These are phyloP conservation scores for Meriones unguiculatus DNA, from an alignment of 2,113 vertebrate species.

Conservation along the genomic window DNA sequence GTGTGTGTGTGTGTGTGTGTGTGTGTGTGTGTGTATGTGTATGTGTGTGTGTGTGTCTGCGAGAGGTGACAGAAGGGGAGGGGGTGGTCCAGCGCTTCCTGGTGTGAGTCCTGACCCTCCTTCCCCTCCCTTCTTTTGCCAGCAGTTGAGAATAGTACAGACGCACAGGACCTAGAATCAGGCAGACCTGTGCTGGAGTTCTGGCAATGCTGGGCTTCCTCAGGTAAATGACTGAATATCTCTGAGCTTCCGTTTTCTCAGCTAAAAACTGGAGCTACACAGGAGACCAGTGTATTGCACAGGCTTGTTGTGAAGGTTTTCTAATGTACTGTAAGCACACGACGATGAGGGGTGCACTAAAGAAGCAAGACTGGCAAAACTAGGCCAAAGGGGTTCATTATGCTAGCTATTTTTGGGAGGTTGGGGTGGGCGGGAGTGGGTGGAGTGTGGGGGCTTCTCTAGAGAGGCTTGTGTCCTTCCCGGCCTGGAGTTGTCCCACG, in stretches of 20 bases:
- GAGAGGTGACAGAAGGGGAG: background rate
- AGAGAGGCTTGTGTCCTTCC: background rate
- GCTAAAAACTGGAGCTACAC: background rate
- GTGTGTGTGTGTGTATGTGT: too few relatives aligned
- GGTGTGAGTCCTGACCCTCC: accelerated
- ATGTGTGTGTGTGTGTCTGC: too few relatives aligned
- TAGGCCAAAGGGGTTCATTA: background rate
- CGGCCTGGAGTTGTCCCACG: too few relatives aligned
- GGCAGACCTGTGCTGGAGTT: background rate
- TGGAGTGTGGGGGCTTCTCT: too few relatives aligned
- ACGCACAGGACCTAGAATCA: background rate
- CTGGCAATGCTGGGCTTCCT: background rate
- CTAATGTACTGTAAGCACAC: background rate
- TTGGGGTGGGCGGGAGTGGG: background rate
- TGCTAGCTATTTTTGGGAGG: background rate
- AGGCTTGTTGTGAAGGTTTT: background rate
- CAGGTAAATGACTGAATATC: background rate
- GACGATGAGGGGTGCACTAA: background rate
- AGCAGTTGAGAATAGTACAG: background rate
- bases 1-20: too few relatives aligned
- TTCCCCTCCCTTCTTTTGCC: background rate
- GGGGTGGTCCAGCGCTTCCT: background rate
- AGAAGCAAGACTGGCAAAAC: background rate
- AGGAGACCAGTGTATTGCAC: background rate
- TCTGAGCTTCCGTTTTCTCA: slow-evolving; percentile 3